Evolutionary conservation across 2,113 vertebrate genomes (phyloP).

Genomic region (Phoenicopterus ruber): DNA sequence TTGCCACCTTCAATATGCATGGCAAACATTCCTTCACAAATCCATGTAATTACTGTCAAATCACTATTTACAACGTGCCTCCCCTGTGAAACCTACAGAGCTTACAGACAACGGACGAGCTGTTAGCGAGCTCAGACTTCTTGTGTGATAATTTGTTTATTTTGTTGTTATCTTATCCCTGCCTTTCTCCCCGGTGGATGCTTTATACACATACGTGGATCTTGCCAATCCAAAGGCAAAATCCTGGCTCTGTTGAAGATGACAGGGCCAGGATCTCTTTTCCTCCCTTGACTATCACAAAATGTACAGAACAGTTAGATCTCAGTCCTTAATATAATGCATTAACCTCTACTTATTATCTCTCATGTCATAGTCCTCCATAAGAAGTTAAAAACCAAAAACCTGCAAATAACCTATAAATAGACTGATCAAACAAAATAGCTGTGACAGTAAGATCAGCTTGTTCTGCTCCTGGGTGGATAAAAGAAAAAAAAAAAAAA

Average conservation of each 20-base stretch:
- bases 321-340: neutral
- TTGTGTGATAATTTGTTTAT: neutral
- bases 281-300: neutral
- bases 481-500: neutral
- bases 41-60: conserved; percentile 46
- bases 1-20: conserved; percentile 19
- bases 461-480: neutral
- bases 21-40: conserved; percentile 47
- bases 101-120: conserved; percentile 29
- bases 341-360: neutral
- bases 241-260: neutral
- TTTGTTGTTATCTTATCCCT: neutral
- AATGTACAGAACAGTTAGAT: neutral
- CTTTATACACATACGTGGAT: neutral
- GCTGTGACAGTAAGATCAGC: conserved; percentile 1
- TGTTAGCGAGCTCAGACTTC: neutral
- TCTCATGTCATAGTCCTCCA: neutral
- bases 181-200: neutral
- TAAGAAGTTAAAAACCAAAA: neutral
- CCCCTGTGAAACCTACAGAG: neutral
- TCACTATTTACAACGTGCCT: neutral
- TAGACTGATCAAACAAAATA: conserved; percentile 6
- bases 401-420: conserved; percentile 11
- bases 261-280: neutral
- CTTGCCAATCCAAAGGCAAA: neutral